Base-by-base conservation (phyloP, 2,797 vertebrate species). In the Neopelma chrysocephalum region DNA sequence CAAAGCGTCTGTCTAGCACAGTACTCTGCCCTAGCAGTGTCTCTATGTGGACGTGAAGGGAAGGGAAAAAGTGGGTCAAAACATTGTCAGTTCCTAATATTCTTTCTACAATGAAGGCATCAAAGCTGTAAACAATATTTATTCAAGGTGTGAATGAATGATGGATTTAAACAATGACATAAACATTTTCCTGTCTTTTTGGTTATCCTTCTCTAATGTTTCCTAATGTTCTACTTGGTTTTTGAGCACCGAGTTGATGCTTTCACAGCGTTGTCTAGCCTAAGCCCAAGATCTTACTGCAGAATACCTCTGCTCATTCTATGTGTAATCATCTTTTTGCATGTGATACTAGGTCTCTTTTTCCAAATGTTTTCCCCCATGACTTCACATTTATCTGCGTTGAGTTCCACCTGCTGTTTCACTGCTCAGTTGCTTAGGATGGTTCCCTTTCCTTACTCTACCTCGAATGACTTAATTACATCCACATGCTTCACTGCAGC, bases 401-500 rank as follows among this genome's bases (percentile, higher is more conserved):
- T 51, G 58, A 85, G 69, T 82, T 93, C 12, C 34, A 40, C 22
- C 51, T 87, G 20, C 6, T 0, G 0, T 78, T 65, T 72, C 60
- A 75, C 38, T 68, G 16, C 23, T 79, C 21, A 38, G 25, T 36
- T 0, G 0, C 58, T 86, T 61, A n/a, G 68, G 43, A 27, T 50
- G 13, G 13, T 89, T 79, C 68, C 42, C 22, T 81, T 68, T 77
- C 3, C 66, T 81, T 60, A 26, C 7, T 4, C 7, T 69, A 25
- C 29, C 4, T 42, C 0, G 0, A 45, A 45, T 15, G 12, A 36
- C 25, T 68, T 81, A 10, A 1, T 42, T 34, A 27, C 23, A 56
- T 8, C 43, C 36, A 12, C n/a, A 57, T 15, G 14, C 27, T 78
- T 58, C 53, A 42, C 26, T 25, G 26, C 6, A 1, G 0, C 51